phyloP scores from a whole-genome alignment of 2,888 invertebrate genomes.

The Euplagia quadripunctaria region DNA sequence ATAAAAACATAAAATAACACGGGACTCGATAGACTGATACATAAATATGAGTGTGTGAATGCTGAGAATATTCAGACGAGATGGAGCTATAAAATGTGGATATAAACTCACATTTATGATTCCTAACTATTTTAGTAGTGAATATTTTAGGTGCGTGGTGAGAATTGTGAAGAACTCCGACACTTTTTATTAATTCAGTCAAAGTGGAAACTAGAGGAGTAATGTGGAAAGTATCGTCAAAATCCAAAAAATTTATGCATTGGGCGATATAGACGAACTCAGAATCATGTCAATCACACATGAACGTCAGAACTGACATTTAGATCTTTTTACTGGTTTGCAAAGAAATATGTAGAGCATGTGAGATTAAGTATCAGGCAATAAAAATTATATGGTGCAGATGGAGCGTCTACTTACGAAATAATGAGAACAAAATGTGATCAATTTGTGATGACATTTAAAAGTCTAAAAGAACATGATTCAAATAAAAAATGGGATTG shows the following conservation, averaged over 20 bases:
- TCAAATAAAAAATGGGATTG: too few species aligned
- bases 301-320: not conserved
- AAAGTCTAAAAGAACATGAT: too few species aligned
- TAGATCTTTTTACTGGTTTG: not conserved
- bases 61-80: constrained; percentile 41
- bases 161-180: constrained; percentile 18
- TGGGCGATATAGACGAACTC: not conserved
- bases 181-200: constrained; percentile 15
- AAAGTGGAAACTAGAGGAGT: constrained; percentile 2
- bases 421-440: too few species aligned
- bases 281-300: not conserved
- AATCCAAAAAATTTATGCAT: not conserved
- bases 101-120: constrained; percentile 51
- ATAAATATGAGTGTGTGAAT: constrained; percentile 34
- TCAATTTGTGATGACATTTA: too few species aligned
- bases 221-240: not conserved
- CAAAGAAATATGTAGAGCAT: too few species aligned
- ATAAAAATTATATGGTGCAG: too few species aligned
- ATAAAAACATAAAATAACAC: constrained; percentile 31
- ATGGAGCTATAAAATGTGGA: constrained; percentile 45
- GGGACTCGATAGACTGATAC: constrained; percentile 33
- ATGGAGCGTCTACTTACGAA: too few species aligned
- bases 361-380: too few species aligned
- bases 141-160: constrained; percentile 28
- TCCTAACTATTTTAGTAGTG: constrained; percentile 42